A percentile compares a stretch with the other conserved stretches of the same genome.
phyloP scores from a whole-genome alignment of 2,888 invertebrate species.

The Apomyelois bistriatella region DNA sequence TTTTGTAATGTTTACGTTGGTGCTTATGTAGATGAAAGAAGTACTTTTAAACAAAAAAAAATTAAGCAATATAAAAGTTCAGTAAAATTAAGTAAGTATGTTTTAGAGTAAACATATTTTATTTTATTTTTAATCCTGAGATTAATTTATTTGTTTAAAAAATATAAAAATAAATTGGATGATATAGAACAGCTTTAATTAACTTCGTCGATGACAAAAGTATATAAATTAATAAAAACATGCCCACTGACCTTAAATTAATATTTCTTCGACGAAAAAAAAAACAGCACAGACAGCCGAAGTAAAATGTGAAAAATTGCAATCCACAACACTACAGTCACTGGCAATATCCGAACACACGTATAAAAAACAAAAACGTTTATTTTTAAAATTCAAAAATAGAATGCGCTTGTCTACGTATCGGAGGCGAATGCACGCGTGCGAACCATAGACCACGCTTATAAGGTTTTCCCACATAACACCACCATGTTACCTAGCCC shows the following conservation, averaged over 20 bases:
- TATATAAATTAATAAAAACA: not conserved
- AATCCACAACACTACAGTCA: constrained; percentile 31
- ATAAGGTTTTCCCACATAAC: constrained; percentile 45
- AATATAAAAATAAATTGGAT: no score
- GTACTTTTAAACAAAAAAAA: no score
- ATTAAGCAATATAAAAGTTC: no score
- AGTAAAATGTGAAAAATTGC: constrained; percentile 26
- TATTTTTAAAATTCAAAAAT: constrained; percentile 21
- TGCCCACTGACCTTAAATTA: constrained; percentile 6
- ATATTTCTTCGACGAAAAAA: constrained; percentile 17
- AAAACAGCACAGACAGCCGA: constrained; percentile 33
- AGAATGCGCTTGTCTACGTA: constrained; percentile 29
- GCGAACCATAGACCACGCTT: constrained; percentile 54
- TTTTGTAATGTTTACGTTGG: no score
- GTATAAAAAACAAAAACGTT: constrained; percentile 14
- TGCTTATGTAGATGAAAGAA: no score
- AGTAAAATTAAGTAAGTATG: no score
- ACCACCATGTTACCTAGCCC: constrained; percentile 40
- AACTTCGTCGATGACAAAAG: no score
- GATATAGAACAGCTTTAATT: no score
- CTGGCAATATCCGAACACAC: constrained; percentile 23
- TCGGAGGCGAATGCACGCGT: constrained; percentile 50
- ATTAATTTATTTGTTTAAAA: no score
- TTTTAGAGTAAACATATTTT: no score
- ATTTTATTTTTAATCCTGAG: no score